Conservation (phyloP, 2,888 invertebrate genomes). For the Theretra japonica region DNA sequence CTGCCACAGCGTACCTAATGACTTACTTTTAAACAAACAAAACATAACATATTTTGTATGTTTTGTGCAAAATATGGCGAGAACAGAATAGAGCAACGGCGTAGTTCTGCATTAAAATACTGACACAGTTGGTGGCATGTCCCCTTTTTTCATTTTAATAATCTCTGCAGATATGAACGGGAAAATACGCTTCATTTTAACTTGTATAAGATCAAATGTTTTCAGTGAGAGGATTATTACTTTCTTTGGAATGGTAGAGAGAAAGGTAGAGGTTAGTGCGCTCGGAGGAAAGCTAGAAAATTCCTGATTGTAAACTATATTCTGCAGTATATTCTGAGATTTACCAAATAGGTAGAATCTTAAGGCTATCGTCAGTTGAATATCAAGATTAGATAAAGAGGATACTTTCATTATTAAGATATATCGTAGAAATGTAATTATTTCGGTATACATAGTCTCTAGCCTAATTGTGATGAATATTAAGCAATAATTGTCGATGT, state of each 20-base stretch:
- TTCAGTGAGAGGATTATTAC: not conserved
- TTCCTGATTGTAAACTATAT: no score
- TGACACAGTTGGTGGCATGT: constrained; percentile 7
- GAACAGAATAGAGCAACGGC: constrained; percentile 1
- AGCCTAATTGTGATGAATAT: no score
- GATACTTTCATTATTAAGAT: no score
- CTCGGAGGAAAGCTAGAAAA: no score
- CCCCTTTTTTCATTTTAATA: constrained; percentile 22
- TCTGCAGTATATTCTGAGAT: no score
- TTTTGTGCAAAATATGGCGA: constrained; percentile 10
- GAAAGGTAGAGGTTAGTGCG: no score
- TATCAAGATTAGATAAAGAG: no score
- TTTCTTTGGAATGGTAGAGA: not conserved
- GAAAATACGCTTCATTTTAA: constrained; percentile 1
- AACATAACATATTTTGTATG: constrained; percentile 5
- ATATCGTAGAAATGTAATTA: no score
- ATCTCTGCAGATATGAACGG: constrained; percentile 5
- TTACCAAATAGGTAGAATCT: no score
- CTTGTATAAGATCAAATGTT: not conserved
- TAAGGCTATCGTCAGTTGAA: no score
- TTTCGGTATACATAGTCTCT: no score
- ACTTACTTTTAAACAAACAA: not conserved
- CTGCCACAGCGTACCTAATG: not conserved
- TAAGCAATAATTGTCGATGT: no score
- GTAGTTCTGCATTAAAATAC: constrained; percentile 19